These are phyloP conservation scores for Sycobia sp. DNA, from an alignment of 1,140 invertebrate species.

Conservation along the genomic window DNA sequence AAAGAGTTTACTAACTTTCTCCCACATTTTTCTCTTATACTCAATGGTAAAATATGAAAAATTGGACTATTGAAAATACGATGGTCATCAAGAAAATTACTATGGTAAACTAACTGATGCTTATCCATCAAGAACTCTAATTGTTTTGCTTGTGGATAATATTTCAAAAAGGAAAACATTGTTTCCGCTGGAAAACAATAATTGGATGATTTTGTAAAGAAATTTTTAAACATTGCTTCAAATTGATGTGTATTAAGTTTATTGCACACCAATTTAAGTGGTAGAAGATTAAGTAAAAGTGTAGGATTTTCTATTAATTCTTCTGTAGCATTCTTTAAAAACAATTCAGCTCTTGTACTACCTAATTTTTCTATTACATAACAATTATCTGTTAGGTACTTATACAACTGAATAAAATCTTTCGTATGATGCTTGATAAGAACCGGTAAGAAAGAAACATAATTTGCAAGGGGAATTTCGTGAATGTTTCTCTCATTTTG, in stretches of 20 bases:
- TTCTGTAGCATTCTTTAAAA: slow-evolving; percentile 41
- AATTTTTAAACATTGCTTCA: slow-evolving; percentile 36
- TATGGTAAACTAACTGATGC: slow-evolving; percentile 39
- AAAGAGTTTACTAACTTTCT: neutral
- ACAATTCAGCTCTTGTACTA: slow-evolving; percentile 37
- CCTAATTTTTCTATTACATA: slow-evolving; percentile 33
- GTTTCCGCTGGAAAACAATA: slow-evolving; percentile 22
- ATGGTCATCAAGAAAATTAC: slow-evolving; percentile 31
- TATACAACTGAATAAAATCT: slow-evolving; percentile 27
- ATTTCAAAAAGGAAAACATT: slow-evolving; percentile 31
- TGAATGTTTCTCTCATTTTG: neutral
- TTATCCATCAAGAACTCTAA: slow-evolving; percentile 29
- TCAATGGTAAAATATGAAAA: slow-evolving; percentile 19
- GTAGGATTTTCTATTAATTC: slow-evolving; percentile 35
- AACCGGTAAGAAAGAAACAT: slow-evolving; percentile 17
- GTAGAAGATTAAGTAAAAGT: slow-evolving; percentile 33
- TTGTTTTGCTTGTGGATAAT: slow-evolving; percentile 41
- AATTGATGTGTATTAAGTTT: slow-evolving; percentile 39
- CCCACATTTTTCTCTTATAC: slow-evolving; percentile 38
- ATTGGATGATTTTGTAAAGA: slow-evolving; percentile 29
- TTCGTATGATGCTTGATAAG: slow-evolving; percentile 34
- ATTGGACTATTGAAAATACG: slow-evolving; percentile 8
- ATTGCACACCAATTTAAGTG: slow-evolving; percentile 36
- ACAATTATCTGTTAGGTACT: slow-evolving; percentile 27
- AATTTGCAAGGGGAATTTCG: neutral